Conservation (phyloP, 2,113 vertebrate species). For the Pleuronectes platessa region DNA sequence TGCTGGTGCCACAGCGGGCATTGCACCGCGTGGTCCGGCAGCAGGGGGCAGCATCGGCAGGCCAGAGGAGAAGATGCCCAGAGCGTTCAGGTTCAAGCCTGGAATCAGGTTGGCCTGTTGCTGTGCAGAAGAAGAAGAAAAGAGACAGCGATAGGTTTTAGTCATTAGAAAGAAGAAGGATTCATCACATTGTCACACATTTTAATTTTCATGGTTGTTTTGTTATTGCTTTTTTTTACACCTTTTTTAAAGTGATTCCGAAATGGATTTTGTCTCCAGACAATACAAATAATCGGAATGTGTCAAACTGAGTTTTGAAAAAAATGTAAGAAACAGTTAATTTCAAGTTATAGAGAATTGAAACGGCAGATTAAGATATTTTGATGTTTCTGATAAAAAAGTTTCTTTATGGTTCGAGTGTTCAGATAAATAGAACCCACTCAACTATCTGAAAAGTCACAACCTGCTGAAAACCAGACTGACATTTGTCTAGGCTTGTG, state of each 20-base stretch:
- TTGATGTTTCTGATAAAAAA: background rate
- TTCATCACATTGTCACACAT: too few species aligned
- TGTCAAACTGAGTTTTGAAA: background rate
- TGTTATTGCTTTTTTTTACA: background rate
- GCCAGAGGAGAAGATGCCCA: slow-evolving; percentile 96
- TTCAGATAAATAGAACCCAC: background rate
- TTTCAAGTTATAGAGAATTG: background rate
- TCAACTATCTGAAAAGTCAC: background rate
- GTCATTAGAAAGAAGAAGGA: background rate
- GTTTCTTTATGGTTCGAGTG: background rate
- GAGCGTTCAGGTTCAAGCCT: slow-evolving; percentile 91
- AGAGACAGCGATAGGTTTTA: background rate
- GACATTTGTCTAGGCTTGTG: too few species aligned
- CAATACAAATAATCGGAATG: too few species aligned
- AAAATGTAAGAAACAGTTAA: too few species aligned
- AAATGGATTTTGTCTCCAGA: background rate
- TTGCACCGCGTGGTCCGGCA: slow-evolving; percentile 83
- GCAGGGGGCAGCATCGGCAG: slow-evolving; percentile 87
- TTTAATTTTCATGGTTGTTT: too few species aligned
- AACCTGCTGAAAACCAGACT: background rate
- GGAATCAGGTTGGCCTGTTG: slow-evolving; percentile 96
- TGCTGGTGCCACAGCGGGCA: slow-evolving; percentile 74
- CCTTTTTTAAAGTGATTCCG: too few species aligned
- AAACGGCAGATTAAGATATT: background rate
- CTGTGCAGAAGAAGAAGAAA: slow-evolving; percentile 64